Percentiles rank a stretch among this genome's conserved stretches.
Conservation (phyloP, 1,140 invertebrate genomes). For the Ptiloglossa arizonensis region DNA sequence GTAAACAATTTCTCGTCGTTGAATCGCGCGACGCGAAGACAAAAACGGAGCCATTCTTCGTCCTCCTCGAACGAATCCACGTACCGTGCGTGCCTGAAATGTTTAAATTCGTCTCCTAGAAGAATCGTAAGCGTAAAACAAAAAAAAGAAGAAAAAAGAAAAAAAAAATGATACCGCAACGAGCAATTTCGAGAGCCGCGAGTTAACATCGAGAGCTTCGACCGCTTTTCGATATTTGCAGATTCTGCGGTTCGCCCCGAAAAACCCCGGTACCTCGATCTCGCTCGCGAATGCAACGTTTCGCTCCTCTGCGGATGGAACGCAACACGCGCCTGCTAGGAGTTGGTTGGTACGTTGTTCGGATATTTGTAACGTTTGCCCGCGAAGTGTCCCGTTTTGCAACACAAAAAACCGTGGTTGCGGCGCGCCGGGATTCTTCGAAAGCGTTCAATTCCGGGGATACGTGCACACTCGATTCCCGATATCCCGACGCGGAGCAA, state of each 20-base stretch:
- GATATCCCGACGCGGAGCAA: conserved; percentile 11
- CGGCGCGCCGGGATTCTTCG: too few species aligned
- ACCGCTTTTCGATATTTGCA: background rate
- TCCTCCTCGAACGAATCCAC: too few species aligned
- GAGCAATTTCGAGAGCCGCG: too few species aligned
- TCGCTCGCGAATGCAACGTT: background rate
- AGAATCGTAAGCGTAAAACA: too few species aligned
- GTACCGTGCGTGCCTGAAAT: too few species aligned
- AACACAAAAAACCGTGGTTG: background rate
- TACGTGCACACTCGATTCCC: background rate
- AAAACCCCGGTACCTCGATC: background rate
- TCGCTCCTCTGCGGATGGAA: background rate
- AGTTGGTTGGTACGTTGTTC: background rate
- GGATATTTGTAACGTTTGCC: background rate
- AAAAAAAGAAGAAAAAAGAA: too few species aligned
- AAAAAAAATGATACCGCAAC: too few species aligned
- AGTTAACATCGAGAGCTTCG: background rate
- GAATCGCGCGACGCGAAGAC: too few species aligned
- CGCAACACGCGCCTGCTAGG: background rate
- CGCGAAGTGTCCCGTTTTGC: background rate
- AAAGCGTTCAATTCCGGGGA: conserved; percentile 10
- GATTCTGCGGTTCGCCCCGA: background rate
- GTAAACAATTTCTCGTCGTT: too few species aligned
- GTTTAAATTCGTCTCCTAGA: too few species aligned
- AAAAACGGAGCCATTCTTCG: too few species aligned